These are phyloP conservation scores for Gracilinanus agilis DNA, from an alignment of 2,113 vertebrate genomes.

Conservation along the genomic window DNA sequence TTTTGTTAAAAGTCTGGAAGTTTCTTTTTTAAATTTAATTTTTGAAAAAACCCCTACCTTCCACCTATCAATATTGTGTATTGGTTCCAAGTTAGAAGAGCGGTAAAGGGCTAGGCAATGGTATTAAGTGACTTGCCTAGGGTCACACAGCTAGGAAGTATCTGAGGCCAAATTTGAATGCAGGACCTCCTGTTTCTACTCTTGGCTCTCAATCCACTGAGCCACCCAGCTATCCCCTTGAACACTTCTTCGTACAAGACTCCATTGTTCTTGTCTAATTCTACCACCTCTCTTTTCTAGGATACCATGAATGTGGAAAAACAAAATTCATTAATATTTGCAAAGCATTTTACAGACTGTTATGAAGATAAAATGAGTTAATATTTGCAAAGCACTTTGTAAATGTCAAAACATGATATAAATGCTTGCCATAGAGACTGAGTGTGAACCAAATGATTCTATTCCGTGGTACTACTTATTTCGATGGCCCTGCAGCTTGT, in stretches of 20 bases:
- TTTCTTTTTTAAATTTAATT: too few relatives aligned
- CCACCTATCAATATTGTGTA: too few relatives aligned
- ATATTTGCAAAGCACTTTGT: background rate
- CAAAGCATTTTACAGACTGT: background rate
- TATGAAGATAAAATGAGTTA: background rate
- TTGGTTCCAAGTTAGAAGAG: too few relatives aligned
- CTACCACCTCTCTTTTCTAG: background rate
- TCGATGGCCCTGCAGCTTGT: background rate
- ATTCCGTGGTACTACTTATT: background rate
- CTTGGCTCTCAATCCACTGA: too few relatives aligned
- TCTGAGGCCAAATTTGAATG: too few relatives aligned
- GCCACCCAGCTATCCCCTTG: background rate
- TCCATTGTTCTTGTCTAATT: background rate
- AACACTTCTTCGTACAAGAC: background rate
- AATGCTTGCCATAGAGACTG: background rate
- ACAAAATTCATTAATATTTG: background rate
- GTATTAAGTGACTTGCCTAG: too few relatives aligned
- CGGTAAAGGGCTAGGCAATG: too few relatives aligned
- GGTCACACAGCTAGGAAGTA: too few relatives aligned
- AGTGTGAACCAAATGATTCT: background rate
- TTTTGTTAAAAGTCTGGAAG: background rate
- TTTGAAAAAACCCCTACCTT: too few relatives aligned
- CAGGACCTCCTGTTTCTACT: too few relatives aligned
- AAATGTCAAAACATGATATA: background rate
- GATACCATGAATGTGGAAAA: background rate